phyloP scores from a whole-genome alignment of 1,140 invertebrate species.

The Drosophila sp. region DNA sequence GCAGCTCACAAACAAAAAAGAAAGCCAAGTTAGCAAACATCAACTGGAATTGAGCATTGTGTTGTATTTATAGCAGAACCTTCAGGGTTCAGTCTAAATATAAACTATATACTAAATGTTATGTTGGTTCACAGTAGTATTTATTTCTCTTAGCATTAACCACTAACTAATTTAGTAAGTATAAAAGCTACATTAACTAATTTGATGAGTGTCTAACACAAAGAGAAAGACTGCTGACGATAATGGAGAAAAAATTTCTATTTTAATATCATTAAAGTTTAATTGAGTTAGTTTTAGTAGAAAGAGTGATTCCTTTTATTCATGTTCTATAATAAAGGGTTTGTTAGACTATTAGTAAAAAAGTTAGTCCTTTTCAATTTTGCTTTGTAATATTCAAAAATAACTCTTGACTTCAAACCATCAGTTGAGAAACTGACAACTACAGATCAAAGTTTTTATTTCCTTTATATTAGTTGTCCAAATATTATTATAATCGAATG shows the following conservation, averaged over 20 bases:
- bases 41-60: constrained; percentile 13
- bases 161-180: constrained; percentile 13
- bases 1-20: constrained; percentile 10
- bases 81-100: constrained; percentile 2
- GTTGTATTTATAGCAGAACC: constrained; percentile 7
- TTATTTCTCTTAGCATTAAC: neutral
- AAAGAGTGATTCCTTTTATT: too few species aligned
- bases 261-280: neutral
- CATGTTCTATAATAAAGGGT: too few species aligned
- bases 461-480: too few species aligned
- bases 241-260: neutral
- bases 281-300: neutral
- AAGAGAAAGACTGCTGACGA: neutral
- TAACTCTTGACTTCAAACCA: too few species aligned
- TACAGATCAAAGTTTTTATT: too few species aligned
- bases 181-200: constrained; percentile 4
- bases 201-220: neutral
- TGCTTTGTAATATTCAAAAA: too few species aligned
- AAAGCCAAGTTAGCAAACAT: neutral
- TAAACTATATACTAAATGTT: constrained; percentile 7
- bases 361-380: too few species aligned
- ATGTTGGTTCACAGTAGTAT: neutral
- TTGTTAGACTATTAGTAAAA: too few species aligned
- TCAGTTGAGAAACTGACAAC: too few species aligned
- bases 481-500: too few species aligned